A percentile compares a stretch with the other conserved stretches of the same genome.
Conservation (phyloP, 2,888 invertebrate species). For the Parthenolecanium corni region DNA sequence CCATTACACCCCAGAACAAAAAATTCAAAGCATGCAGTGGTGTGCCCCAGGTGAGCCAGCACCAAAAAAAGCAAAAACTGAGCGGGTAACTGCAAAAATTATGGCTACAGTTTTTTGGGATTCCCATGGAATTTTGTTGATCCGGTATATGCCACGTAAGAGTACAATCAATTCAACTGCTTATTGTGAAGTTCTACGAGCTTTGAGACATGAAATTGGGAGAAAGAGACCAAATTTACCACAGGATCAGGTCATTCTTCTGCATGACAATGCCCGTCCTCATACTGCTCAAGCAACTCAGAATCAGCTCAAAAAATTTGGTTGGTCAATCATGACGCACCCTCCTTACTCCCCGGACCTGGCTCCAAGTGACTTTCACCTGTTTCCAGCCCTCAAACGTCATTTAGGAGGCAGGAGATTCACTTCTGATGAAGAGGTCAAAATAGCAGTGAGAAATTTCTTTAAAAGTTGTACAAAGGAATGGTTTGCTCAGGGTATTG, state of each 20-base stretch:
- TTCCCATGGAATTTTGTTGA: too few species aligned
- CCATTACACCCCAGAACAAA: slow-evolving; percentile 12
- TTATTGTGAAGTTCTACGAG: slow-evolving; percentile 8
- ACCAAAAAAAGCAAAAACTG: slow-evolving; percentile 11
- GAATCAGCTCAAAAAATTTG: slow-evolving; percentile 14
- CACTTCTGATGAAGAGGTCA: too few species aligned
- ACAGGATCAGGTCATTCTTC: too few species aligned
- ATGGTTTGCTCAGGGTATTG: too few species aligned
- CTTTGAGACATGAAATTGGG: neutral
- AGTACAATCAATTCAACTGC: slow-evolving; percentile 4
- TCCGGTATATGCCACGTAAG: too few species aligned
- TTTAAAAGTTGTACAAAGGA: too few species aligned
- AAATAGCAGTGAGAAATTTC: too few species aligned
- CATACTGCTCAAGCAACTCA: slow-evolving; percentile 11
- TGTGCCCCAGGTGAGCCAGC: neutral
- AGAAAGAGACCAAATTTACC: neutral
- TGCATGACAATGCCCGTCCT: too few species aligned
- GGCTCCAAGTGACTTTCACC: slow-evolving; percentile 25
- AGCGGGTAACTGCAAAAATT: neutral
- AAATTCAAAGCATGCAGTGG: slow-evolving; percentile 7
- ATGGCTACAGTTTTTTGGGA: slow-evolving; percentile 24
- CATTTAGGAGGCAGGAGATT: too few species aligned
- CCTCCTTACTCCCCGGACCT: slow-evolving; percentile 16
- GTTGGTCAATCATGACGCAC: slow-evolving; percentile 9
- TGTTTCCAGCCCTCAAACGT: too few species aligned